Conservation (phyloP, 2,888 invertebrate genomes). For the Altica lythri region DNA sequence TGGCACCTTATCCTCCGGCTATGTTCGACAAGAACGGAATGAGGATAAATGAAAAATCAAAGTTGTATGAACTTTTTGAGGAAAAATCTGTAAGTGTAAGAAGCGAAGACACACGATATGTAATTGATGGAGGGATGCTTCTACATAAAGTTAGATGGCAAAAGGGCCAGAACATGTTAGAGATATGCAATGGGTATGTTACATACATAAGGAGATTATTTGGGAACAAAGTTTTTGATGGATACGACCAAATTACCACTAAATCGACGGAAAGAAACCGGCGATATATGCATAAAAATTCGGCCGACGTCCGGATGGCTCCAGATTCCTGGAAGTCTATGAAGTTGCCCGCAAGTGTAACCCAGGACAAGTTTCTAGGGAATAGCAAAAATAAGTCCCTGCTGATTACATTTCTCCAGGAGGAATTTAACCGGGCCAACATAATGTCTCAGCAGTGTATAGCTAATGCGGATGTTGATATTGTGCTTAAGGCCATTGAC, state of each 20-base stretch:
- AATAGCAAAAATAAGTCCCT: too few species aligned
- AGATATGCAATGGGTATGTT: slow-evolving; percentile 5
- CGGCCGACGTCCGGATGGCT: not conserved
- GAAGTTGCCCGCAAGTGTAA: too few species aligned
- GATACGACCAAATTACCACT: not conserved
- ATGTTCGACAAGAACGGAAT: slow-evolving; percentile 4
- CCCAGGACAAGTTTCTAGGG: too few species aligned
- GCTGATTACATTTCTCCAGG: too few species aligned
- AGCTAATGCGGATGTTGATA: too few species aligned
- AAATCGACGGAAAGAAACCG: slow-evolving; percentile 1
- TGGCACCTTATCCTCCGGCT: slow-evolving; percentile 1
- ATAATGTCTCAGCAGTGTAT: too few species aligned
- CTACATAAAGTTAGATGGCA: not conserved
- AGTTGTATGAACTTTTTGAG: too few species aligned
- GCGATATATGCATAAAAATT: not conserved
- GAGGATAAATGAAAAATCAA: too few species aligned
- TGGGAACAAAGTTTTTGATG: slow-evolving; percentile 4
- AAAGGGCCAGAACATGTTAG: slow-evolving; percentile 6
- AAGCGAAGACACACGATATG: slow-evolving; percentile 4
- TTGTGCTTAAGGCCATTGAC: too few species aligned
- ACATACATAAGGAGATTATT: slow-evolving; percentile 1
- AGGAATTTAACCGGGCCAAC: too few species aligned
- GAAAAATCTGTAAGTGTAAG: slow-evolving; percentile 3
- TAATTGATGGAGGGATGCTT: slow-evolving; percentile 1
- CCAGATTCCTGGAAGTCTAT: not conserved